Conservation (phyloP, 2,888 invertebrate genomes). For the Leptopterna dolabrata region DNA sequence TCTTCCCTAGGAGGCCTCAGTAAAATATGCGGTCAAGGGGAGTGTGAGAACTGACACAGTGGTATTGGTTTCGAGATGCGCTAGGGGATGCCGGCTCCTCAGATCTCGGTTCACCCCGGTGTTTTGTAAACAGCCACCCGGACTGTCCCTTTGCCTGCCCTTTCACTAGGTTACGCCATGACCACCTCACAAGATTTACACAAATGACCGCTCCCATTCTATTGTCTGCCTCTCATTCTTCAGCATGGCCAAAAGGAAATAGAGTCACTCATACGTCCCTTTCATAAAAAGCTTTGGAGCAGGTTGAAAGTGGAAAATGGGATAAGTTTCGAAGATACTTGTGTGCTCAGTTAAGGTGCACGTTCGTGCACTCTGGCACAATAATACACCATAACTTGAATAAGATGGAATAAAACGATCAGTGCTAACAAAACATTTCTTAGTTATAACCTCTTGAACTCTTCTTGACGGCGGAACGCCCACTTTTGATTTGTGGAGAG, state of each 20-base stretch:
- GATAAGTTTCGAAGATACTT: no score
- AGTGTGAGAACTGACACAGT: background rate
- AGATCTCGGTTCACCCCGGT: background rate
- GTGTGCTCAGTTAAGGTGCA: no score
- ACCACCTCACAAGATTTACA: background rate
- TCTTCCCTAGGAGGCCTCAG: no score
- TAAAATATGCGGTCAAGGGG: background rate
- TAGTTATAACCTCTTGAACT: no score
- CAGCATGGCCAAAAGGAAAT: background rate
- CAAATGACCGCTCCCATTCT: background rate
- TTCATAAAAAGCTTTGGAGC: background rate
- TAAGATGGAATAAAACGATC: no score
- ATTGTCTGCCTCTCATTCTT: background rate
- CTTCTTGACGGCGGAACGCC: no score
- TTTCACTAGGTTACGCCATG: background rate
- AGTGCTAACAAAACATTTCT: no score
- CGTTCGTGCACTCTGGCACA: no score
- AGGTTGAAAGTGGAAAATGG: no score
- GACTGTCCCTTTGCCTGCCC: background rate
- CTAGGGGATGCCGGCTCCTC: background rate
- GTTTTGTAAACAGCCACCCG: background rate
- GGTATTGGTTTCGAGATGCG: background rate
- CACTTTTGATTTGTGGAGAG: no score
- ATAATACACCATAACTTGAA: no score
- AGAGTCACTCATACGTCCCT: background rate